Evolutionary conservation across 2,113 vertebrate genomes (phyloP).

Genomic region (Callaeas wilsoni): DNA sequence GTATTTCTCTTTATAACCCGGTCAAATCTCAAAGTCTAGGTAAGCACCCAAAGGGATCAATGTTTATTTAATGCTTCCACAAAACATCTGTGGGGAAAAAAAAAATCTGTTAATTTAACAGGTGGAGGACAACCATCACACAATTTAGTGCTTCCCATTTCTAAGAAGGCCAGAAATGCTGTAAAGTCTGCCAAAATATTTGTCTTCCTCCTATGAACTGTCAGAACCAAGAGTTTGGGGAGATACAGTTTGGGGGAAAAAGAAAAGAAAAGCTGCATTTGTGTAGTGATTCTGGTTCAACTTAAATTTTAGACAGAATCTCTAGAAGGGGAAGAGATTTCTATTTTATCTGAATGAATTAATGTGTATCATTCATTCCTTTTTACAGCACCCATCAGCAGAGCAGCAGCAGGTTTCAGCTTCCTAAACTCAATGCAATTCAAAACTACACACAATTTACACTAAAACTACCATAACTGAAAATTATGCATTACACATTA

Average conservation of each 20-base stretch:
- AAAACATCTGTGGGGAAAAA: not conserved
- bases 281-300: not conserved
- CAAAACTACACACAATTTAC: not conserved
- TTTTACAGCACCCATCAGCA: not conserved
- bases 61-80: not conserved
- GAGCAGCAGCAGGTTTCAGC: conserved; percentile 1
- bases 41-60: not conserved
- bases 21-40: not conserved
- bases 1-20: not conserved
- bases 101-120: not conserved
- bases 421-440: conserved; percentile 2
- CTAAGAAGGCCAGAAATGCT: not conserved
- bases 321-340: not conserved
- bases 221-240: not conserved
- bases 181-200: not conserved
- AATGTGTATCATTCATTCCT: not conserved
- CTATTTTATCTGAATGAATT: conserved; percentile 16
- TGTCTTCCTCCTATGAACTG: not conserved
- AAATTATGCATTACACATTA: not conserved
- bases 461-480: not conserved
- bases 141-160: not conserved
- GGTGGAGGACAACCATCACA: not conserved
- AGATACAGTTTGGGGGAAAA: fast-evolving
- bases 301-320: not conserved
- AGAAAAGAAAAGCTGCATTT: not conserved